Evolutionary conservation across 2,888 invertebrate genomes (phyloP).

Genomic region (Iphiclides podalirius): DNA sequence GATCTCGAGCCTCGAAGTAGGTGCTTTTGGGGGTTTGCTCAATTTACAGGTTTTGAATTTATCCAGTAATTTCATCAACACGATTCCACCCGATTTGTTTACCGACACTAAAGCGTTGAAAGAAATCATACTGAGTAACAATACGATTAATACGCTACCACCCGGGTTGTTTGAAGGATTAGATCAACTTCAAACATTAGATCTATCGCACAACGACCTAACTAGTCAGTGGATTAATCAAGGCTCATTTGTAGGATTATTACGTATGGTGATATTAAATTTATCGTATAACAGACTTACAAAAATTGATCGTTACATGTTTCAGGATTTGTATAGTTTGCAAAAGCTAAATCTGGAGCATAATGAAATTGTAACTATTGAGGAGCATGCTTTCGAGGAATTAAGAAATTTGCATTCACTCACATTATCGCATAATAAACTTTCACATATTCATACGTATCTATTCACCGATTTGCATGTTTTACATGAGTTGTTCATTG

Average conservation of each 20-base stretch:
- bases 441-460: constrained; percentile 83
- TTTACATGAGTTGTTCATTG: constrained; percentile 85
- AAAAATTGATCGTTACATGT: constrained; percentile 84
- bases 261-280: constrained; percentile 87
- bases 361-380: constrained; percentile 84
- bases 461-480: constrained; percentile 86
- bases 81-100: constrained; percentile 87
- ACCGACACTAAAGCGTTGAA: constrained; percentile 82
- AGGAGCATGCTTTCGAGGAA: constrained; percentile 86
- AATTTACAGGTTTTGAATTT: constrained; percentile 86
- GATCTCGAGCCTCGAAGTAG: constrained; percentile 85
- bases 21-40: constrained; percentile 84
- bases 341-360: constrained; percentile 87
- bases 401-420: constrained; percentile 88
- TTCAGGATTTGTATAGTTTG: constrained; percentile 86
- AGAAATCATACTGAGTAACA: constrained; percentile 87
- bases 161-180: constrained; percentile 86
- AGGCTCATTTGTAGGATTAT: constrained; percentile 86
- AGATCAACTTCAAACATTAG: constrained; percentile 85
- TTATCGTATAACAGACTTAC: constrained; percentile 85
- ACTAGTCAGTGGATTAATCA: constrained; percentile 87
- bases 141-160: constrained; percentile 86
- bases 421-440: constrained; percentile 85
- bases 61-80: constrained; percentile 88
- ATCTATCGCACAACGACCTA: constrained; percentile 85